phyloP scores from a whole-genome alignment of 2,797 vertebrate genomes.

The Pristis pectinata region DNA sequence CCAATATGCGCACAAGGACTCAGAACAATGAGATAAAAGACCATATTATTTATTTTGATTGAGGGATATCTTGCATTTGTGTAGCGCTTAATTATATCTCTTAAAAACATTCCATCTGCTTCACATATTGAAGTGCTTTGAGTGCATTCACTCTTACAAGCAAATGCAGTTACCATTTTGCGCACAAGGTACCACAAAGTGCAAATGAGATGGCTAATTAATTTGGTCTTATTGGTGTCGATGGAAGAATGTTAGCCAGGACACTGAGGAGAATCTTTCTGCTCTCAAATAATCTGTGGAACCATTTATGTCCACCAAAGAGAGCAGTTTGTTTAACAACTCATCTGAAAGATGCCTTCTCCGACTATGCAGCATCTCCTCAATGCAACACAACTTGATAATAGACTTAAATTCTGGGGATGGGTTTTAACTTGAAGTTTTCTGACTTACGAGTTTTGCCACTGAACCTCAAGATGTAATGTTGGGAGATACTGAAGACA shows the following conservation, averaged over 20 bases:
- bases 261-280: neutral
- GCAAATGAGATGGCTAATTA: neutral
- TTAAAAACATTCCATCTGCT: neutral
- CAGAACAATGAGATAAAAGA: conserved; percentile 20
- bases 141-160: neutral
- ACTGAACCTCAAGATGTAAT: neutral
- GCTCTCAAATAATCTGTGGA: neutral
- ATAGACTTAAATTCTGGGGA: neutral
- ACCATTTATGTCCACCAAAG: neutral
- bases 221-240: neutral
- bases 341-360: neutral
- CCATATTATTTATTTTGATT: neutral
- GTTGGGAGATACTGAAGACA: neutral
- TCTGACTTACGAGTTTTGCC: neutral
- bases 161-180: neutral
- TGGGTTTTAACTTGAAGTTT: neutral
- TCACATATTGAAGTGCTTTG: neutral
- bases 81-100: neutral
- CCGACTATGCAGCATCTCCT: neutral
- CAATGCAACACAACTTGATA: neutral
- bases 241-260: neutral
- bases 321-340: neutral
- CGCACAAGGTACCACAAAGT: neutral
- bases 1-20: neutral
- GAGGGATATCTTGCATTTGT: neutral